Evolutionary conservation across 2,888 invertebrate genomes (phyloP).

Genomic region (Sinotaia quadrata): DNA sequence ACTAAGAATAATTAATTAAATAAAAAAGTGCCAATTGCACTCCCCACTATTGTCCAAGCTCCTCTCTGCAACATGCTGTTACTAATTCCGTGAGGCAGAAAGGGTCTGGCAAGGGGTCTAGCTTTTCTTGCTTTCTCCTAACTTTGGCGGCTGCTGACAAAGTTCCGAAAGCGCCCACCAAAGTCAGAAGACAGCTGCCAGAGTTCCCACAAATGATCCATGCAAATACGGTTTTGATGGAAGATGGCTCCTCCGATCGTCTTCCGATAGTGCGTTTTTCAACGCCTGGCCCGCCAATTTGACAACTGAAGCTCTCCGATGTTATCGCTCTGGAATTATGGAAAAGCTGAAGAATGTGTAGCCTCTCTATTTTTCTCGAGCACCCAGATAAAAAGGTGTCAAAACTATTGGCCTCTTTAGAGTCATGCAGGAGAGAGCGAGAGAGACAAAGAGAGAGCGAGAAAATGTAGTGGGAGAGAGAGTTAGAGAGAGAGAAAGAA

Average conservation of each 20-base stretch:
- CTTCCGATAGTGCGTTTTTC: conserved; percentile 15
- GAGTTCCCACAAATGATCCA: conserved; percentile 26
- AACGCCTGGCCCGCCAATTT: conserved; percentile 22
- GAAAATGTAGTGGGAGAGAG: neutral
- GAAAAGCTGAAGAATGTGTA: conserved; percentile 15
- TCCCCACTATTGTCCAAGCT: too few relatives aligned
- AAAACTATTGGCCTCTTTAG: conserved; percentile 11
- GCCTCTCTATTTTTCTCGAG: conserved; percentile 5
- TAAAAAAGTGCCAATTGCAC: too few relatives aligned
- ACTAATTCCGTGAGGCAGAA: too few relatives aligned
- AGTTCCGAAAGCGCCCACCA: neutral
- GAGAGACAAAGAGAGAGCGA: neutral
- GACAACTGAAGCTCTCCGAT: conserved; percentile 26
- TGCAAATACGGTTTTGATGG: conserved; percentile 31
- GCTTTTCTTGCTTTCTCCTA: neutral
- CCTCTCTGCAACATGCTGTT: too few relatives aligned
- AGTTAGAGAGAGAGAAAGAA: neutral
- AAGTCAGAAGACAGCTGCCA: conserved; percentile 16
- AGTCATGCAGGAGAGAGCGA: neutral
- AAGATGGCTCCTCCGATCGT: conserved; percentile 15
- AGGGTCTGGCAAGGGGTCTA: too few relatives aligned
- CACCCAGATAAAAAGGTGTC: conserved; percentile 18
- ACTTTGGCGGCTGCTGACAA: neutral
- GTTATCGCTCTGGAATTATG: conserved; percentile 25
- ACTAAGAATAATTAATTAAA: too few relatives aligned